Evolutionary conservation across 2,888 invertebrate species (phyloP).

Genomic region (Gerris lacustris): DNA sequence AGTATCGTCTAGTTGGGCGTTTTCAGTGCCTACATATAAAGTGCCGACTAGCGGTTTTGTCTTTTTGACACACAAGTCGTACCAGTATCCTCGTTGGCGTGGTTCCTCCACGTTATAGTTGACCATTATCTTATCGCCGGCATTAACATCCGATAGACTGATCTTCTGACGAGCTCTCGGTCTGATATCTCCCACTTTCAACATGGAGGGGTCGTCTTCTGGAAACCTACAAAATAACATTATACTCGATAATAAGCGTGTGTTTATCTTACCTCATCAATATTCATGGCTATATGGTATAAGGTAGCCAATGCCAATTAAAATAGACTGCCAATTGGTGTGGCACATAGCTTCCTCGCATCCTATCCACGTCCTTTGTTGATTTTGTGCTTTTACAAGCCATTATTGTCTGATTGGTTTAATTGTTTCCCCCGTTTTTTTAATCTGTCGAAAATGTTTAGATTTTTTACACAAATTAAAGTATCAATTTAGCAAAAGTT

Average conservation of each 20-base stretch:
- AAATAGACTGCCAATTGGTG: too few species aligned
- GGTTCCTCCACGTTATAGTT: constrained; percentile 63
- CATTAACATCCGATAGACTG: constrained; percentile 43
- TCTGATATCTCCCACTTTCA: constrained; percentile 43
- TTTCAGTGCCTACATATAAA: constrained; percentile 43
- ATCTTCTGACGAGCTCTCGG: constrained; percentile 51
- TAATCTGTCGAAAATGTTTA: too few species aligned
- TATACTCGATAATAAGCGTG: background rate
- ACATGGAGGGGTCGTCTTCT: constrained; percentile 23
- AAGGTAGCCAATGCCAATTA: too few species aligned
- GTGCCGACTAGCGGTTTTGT: constrained; percentile 44
- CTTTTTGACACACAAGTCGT: constrained; percentile 45
- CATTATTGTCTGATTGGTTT: too few species aligned
- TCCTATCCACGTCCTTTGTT: too few species aligned
- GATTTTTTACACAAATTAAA: too few species aligned
- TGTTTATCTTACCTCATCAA: background rate
- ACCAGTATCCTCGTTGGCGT: constrained; percentile 57
- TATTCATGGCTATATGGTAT: constrained; percentile 7
- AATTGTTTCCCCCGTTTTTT: too few species aligned
- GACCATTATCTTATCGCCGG: constrained; percentile 53
- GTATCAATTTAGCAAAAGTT: too few species aligned
- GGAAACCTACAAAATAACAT: constrained; percentile 24
- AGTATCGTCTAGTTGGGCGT: constrained; percentile 32
- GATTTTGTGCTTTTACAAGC: too few species aligned
- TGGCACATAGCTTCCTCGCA: too few species aligned